A percentile compares a stretch with the other conserved stretches of the same genome.
Evolutionary conservation across 2,113 vertebrate species (phyloP).

Genomic region (Halcyon malimbica): DNA sequence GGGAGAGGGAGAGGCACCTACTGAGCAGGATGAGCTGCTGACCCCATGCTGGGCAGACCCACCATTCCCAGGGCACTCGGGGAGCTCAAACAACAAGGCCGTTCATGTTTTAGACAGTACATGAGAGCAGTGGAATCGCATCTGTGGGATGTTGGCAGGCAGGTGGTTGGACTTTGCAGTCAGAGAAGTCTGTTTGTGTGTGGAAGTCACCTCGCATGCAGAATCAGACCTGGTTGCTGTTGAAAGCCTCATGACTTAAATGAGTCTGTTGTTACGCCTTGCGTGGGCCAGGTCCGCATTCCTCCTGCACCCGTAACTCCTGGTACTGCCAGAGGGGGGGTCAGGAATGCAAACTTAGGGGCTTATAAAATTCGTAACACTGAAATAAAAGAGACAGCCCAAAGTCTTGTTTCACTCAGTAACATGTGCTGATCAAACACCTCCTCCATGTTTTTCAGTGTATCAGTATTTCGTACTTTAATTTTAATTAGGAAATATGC

Average conservation of each 20-base stretch:
- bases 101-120: not conserved
- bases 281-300: not conserved
- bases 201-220: not conserved
- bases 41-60: not conserved
- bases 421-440: not conserved
- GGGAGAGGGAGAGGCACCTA: not conserved
- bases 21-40: not conserved
- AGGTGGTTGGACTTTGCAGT: not conserved
- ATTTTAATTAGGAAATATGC: not conserved
- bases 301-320: not conserved
- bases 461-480: not conserved
- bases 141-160: not conserved
- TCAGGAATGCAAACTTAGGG: not conserved
- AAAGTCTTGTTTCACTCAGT: not conserved
- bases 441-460: not conserved
- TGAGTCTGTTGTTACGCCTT: not conserved
- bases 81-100: not conserved
- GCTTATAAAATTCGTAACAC: not conserved
- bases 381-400: not conserved
- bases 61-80: accelerated
- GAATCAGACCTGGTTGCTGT: not conserved
- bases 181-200: not conserved
- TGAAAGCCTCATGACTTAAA: not conserved
- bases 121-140: not conserved
- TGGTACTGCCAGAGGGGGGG: not conserved